These are phyloP conservation scores for Sebastes diaconus DNA, from an alignment of 2,797 vertebrate genomes.

Conservation along the genomic window DNA sequence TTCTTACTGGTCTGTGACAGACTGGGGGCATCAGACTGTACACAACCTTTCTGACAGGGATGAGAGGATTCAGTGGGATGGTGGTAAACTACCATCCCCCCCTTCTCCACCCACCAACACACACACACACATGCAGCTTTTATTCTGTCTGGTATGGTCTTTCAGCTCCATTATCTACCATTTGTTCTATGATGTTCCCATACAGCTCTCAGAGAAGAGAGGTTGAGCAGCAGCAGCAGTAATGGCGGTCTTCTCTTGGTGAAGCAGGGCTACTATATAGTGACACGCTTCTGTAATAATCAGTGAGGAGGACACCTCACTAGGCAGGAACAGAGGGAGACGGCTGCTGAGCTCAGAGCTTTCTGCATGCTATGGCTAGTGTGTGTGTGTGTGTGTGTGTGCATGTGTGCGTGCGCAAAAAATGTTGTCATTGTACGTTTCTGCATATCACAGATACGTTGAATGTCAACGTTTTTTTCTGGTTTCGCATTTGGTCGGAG, in stretches of 20 bases:
- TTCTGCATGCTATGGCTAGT: not conserved
- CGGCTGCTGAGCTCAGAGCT: slow-evolving; percentile 22
- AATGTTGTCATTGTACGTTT: not conserved
- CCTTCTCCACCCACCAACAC: not conserved
- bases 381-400: not conserved
- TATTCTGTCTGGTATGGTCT: slow-evolving; percentile 1
- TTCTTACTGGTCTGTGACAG: slow-evolving; percentile 56
- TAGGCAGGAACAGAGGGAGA: not conserved
- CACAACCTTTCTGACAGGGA: slow-evolving; percentile 44
- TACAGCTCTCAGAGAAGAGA: not conserved
- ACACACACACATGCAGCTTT: not conserved
- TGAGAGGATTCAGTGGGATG: slow-evolving; percentile 13
- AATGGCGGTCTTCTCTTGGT: slow-evolving; percentile 27
- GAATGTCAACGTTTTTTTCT: not conserved
- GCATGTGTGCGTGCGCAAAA: too few species aligned
- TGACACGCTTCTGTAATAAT: slow-evolving; percentile 21
- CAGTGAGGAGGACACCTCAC: slow-evolving; percentile 21
- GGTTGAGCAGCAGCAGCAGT: slow-evolving; percentile 5
- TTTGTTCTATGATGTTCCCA: slow-evolving; percentile 6
- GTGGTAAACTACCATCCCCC: not conserved
- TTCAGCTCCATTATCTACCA: slow-evolving; percentile 32
- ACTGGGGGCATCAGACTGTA: slow-evolving; percentile 39
- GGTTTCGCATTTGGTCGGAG: not conserved
- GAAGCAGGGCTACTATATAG: not conserved
- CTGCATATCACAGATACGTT: not conserved